Conservation (phyloP, 2,113 vertebrate species). For the Miniopterus natalensis region DNA sequence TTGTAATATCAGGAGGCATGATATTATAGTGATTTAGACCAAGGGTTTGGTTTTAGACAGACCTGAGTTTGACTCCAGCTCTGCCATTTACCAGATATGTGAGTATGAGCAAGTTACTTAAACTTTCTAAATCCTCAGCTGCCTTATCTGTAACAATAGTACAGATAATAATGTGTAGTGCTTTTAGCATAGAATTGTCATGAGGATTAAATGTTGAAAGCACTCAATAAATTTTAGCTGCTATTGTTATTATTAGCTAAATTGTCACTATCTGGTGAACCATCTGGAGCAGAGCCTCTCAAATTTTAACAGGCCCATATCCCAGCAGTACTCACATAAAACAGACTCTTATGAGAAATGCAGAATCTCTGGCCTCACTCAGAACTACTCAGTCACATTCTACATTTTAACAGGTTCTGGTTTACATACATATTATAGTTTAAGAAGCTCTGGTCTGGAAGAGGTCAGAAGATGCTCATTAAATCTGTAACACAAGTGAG, state of each 20-base stretch:
- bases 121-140: not conserved
- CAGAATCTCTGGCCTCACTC: not conserved
- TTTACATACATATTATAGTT: not conserved
- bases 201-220: constrained; percentile 10
- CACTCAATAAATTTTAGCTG: not conserved
- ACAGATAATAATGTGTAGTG: not conserved
- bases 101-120: constrained; percentile 26
- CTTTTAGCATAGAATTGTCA: not conserved
- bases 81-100: constrained; percentile 13
- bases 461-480: not conserved
- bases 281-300: not conserved
- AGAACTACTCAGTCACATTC: not conserved
- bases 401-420: not conserved
- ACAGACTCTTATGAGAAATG: not conserved
- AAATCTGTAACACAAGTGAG: not conserved
- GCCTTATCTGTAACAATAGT: not conserved
- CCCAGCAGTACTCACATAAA: not conserved
- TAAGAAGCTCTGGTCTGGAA: constrained; percentile 23
- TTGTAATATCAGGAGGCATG: not conserved
- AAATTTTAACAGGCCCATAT: not conserved
- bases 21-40: not conserved
- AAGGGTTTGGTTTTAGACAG: not conserved
- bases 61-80: not conserved
- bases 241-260: not conserved
- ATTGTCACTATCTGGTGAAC: not conserved